Evolutionary conservation across 1,140 invertebrate species (phyloP).

Genomic region (Bemisia tabaci): DNA sequence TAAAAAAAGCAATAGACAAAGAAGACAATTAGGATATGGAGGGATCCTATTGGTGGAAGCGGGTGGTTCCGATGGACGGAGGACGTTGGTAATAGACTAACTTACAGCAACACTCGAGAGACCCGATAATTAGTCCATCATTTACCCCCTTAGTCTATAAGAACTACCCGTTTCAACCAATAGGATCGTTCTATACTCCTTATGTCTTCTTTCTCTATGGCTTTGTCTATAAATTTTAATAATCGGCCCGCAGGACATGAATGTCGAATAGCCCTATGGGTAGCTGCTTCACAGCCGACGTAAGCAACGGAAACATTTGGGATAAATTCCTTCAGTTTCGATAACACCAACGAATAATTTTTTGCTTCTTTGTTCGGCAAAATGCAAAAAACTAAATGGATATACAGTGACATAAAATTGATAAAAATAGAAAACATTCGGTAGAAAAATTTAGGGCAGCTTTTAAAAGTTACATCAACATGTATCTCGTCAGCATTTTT

Average conservation of each 20-base stretch:
- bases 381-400: neutral
- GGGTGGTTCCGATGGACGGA: too few species aligned
- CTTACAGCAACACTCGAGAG: too few species aligned
- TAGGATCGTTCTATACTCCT: too few species aligned
- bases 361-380: neutral
- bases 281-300: neutral
- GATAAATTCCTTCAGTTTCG: neutral
- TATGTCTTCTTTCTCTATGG: too few species aligned
- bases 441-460: neutral
- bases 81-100: too few species aligned
- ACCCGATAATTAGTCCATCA: too few species aligned
- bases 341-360: neutral
- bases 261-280: neutral
- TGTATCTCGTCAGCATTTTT: neutral
- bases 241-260: neutral
- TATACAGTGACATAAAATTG: neutral
- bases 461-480: neutral
- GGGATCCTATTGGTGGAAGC: too few species aligned
- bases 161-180: too few species aligned
- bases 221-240: too few species aligned
- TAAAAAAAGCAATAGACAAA: too few species aligned
- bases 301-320: neutral
- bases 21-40: too few species aligned
- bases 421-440: neutral
- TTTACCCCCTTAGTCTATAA: too few species aligned